phyloP scores from a whole-genome alignment of 1,140 invertebrate species.

The Trypoxylus dichotomus region DNA sequence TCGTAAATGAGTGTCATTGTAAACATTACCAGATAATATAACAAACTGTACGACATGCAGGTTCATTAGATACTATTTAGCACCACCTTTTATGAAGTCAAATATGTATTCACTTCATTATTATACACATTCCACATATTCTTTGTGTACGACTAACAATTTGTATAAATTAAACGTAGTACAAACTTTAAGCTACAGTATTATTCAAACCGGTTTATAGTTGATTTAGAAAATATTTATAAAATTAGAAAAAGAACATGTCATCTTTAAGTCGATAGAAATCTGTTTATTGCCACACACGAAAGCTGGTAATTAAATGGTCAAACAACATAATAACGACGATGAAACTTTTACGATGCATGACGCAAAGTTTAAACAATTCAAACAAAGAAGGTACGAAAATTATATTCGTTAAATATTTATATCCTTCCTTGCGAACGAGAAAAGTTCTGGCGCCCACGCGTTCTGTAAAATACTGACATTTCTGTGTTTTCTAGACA shows the following conservation, averaged over 20 bases:
- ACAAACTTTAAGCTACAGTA: too few species aligned
- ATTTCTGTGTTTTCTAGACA: background rate
- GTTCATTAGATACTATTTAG: too few species aligned
- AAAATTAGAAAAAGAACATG: background rate
- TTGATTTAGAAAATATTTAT: background rate
- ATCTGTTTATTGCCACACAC: conserved; percentile 19
- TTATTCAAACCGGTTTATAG: background rate
- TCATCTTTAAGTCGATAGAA: background rate
- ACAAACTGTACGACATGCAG: too few species aligned
- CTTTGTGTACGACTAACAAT: too few species aligned
- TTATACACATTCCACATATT: too few species aligned
- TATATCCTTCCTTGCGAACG: conserved; percentile 14
- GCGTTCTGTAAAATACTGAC: background rate
- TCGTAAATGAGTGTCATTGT: too few species aligned
- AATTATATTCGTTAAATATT: conserved; percentile 15
- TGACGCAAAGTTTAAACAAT: conserved; percentile 23
- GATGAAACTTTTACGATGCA: background rate
- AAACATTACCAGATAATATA: too few species aligned
- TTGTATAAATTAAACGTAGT: too few species aligned
- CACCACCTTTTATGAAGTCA: too few species aligned
- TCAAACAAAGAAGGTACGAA: background rate
- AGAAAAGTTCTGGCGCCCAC: conserved; percentile 5
- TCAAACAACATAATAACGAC: conserved; percentile 19
- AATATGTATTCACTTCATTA: too few species aligned
- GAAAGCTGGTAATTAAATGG: conserved; percentile 15